Evolutionary conservation across 1,140 invertebrate species (phyloP).

Genomic region (Papilio glaucus): DNA sequence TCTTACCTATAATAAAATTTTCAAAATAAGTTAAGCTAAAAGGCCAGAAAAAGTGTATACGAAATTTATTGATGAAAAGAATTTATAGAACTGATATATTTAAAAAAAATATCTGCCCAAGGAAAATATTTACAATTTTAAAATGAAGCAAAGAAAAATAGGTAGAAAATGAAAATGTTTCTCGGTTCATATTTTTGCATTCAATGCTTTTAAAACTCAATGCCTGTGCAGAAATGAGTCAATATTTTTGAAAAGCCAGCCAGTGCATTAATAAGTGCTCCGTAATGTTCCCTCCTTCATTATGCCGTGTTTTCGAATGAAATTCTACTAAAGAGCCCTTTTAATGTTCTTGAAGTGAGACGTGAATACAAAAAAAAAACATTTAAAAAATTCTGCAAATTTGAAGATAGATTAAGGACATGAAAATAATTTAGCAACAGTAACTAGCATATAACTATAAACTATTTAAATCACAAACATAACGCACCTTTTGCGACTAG

Average conservation of each 20-base stretch:
- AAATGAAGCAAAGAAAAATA: not conserved
- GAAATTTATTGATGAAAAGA: not conserved
- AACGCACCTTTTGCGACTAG: no score
- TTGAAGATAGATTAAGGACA: not conserved
- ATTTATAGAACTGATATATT: not conserved
- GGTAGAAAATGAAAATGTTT: not conserved
- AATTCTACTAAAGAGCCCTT: conserved; percentile 25
- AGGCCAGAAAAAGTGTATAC: not conserved
- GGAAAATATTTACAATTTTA: not conserved
- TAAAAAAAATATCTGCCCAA: not conserved
- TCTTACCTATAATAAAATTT: no score
- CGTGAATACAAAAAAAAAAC: conserved; percentile 7
- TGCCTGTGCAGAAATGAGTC: conserved; percentile 5
- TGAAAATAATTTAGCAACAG: not conserved
- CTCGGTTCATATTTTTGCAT: conserved; percentile 1
- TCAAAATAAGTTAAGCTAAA: no score
- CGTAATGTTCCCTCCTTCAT: not conserved
- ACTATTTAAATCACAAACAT: no score
- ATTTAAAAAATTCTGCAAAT: not conserved
- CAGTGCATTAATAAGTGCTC: conserved; percentile 24
- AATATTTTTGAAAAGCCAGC: conserved; percentile 26
- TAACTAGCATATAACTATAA: no score
- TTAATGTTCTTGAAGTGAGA: conserved; percentile 15
- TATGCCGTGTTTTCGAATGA: conserved; percentile 26
- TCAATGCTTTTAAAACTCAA: conserved; percentile 7